These are phyloP conservation scores for Bombus huntii DNA, from an alignment of 1,140 invertebrate genomes.

Conservation along the genomic window DNA sequence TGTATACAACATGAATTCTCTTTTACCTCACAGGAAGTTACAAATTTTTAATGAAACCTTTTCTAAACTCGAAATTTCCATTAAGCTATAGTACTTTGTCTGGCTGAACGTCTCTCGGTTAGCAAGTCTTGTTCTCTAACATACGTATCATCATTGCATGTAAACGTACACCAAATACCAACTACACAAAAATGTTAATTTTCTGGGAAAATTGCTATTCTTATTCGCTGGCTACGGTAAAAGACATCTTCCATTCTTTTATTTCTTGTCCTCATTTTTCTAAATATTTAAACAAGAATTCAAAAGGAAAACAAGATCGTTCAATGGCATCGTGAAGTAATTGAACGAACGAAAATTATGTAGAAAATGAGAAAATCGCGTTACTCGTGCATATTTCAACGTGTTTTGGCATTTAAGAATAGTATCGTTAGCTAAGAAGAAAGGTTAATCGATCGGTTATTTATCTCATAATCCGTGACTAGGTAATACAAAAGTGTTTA, in stretches of 20 bases:
- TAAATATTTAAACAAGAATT: neutral
- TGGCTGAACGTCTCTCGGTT: neutral
- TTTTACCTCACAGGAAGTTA: neutral
- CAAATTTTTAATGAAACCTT: slow-evolving; percentile 13
- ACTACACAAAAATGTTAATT: slow-evolving; percentile 19
- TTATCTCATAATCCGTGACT: neutral
- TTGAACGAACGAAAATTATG: neutral
- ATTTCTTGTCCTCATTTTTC: neutral
- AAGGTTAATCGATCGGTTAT: neutral
- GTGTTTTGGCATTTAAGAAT: neutral
- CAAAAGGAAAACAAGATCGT: neutral
- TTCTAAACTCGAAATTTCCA: neutral
- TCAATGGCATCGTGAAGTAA: neutral
- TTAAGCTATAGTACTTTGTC: slow-evolving; percentile 15
- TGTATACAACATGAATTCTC: neutral
- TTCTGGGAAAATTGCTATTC: slow-evolving; percentile 10
- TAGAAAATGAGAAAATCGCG: too few relatives aligned
- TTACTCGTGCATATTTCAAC: too few relatives aligned
- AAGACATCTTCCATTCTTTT: neutral
- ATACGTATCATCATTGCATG: neutral
- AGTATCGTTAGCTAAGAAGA: neutral
- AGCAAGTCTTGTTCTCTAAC: neutral
- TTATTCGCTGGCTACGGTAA: neutral
- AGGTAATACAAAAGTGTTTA: neutral
- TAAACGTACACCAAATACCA: neutral